phyloP scores from a whole-genome alignment of 1,140 invertebrate genomes.

The Zaprionus ghesquierei region DNA sequence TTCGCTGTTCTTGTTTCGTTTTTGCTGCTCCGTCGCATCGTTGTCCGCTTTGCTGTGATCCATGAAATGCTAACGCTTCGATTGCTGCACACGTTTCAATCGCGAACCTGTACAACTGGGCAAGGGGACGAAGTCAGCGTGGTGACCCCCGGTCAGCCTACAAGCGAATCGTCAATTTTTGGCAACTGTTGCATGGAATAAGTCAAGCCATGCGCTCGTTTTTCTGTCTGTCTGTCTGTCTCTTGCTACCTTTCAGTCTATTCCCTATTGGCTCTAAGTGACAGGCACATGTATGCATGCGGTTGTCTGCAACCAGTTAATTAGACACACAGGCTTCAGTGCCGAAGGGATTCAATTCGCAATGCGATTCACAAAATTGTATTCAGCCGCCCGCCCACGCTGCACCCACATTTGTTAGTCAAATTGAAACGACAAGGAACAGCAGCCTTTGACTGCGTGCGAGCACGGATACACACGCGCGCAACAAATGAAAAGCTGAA shows the following conservation, averaged over 20 bases:
- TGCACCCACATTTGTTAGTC: not conserved
- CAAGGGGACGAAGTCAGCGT: not conserved
- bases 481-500: not conserved
- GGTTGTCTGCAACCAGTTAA: not conserved
- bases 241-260: too few species aligned
- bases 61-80: constrained; percentile 58
- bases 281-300: not conserved
- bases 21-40: too few species aligned
- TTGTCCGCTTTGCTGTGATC: constrained; percentile 26
- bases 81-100: constrained; percentile 20
- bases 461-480: not conserved
- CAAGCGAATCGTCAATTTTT: not conserved
- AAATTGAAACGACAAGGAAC: not conserved
- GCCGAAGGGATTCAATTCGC: constrained; percentile 2
- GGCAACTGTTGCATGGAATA: constrained; percentile 20
- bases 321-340: not conserved
- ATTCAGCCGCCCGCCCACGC: not conserved
- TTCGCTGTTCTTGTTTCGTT: not conserved
- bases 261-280: not conserved
- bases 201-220: not conserved
- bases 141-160: too few species aligned
- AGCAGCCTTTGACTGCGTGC: not conserved
- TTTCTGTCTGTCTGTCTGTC: not conserved
- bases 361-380: not conserved
- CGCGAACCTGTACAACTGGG: not conserved